Base-by-base conservation (phyloP, 92 coral and sea anemone genomes). In the Zoanthus sociatus region DNA sequence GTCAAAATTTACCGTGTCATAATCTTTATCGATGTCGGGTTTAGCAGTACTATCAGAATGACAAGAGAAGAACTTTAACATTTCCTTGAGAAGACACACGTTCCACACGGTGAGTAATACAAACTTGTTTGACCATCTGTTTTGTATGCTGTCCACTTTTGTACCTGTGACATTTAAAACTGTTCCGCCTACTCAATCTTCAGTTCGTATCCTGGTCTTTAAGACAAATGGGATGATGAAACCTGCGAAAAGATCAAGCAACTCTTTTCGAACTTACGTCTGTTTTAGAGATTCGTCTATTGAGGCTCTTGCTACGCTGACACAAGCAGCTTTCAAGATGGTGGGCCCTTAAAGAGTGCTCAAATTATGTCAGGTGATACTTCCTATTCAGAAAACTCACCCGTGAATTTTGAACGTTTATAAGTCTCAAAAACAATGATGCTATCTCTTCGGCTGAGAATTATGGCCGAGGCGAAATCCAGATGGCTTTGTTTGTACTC, bases 1-100 rank as follows among this genome's bases (percentile, higher is more conserved):
- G 26, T 78, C 91, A 86, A 94, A 92, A 87, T 94, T 93, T 60
- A 94, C 98, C 37, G 88, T 89, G 33, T 87, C 87, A 87, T 94
- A 93, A 77, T 94, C 98, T 82, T 94, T 84, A 37, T 91, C 98
- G n/a, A 91, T 87, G 42, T 90, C 97, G 51, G 44, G 54, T 64
- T 31, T 56, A 81, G 94, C 90, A 66, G 98, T 55, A 63, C 86
- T 78, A 73, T 90, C 89, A 70, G 98, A 89, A 58, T 89, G 91
- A 82, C 98, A 93, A 71, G 96, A 72, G 72, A 94, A 93, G 78
- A 94, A 69, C 70, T 79, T 94, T 87, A 94, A 88, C 98, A 94
- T 94, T 67, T 53, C 85, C 85, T 81, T 63, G 53, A 21, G 33
- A 9, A 66, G 85, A 7, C 20, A 20, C 69, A 63, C 69, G 69